Evolutionary conservation across 1,140 invertebrate species (phyloP).

Genomic region (Arion vulgaris): DNA sequence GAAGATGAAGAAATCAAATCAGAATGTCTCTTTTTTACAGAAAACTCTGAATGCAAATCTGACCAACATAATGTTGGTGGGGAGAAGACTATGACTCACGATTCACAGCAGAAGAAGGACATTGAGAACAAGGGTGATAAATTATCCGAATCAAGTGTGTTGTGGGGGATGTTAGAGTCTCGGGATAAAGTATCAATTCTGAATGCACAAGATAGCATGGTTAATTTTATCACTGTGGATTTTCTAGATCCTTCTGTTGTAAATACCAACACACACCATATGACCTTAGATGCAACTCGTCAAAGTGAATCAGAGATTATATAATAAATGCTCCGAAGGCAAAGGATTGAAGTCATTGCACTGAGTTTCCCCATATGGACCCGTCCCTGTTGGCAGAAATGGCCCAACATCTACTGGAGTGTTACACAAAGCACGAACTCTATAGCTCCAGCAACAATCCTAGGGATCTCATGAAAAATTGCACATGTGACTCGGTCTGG

Average conservation of each 20-base stretch:
- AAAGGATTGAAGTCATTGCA: no score
- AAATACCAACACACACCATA: neutral
- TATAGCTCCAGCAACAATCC: no score
- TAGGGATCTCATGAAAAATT: no score
- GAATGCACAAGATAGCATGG: neutral
- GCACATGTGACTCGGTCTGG: no score
- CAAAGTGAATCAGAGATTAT: neutral
- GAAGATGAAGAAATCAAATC: neutral
- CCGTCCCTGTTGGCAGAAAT: no score
- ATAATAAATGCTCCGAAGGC: no score
- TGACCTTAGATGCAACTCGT: neutral
- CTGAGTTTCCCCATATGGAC: no score
- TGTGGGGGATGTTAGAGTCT: conserved; percentile 19
- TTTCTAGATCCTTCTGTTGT: conserved; percentile 8
- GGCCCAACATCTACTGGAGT: no score
- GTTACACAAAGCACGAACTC: no score
- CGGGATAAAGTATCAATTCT: neutral
- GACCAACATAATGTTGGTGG: neutral
- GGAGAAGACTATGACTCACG: neutral
- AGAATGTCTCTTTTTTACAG: neutral
- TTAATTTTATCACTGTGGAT: conserved; percentile 19
- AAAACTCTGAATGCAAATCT: neutral
- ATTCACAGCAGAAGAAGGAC: neutral
- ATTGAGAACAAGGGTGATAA: neutral
- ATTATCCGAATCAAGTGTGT: neutral